phyloP scores from a whole-genome alignment of 2,888 invertebrate genomes.

The Oxytorus armatus region DNA sequence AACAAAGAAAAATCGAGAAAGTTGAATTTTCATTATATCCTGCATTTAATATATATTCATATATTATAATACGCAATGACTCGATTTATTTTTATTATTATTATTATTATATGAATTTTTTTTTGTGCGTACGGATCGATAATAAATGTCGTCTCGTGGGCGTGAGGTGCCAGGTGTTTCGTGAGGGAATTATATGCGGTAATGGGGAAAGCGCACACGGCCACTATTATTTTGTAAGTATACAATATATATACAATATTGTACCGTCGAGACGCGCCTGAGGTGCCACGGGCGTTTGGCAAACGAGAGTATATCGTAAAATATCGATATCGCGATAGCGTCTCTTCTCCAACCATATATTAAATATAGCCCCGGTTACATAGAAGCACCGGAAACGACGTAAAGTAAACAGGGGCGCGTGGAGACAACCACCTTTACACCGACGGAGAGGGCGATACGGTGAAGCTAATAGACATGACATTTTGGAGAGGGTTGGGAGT shows the following conservation, averaged over 20 bases:
- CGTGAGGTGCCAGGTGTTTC: conserved; percentile 43
- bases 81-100: no score
- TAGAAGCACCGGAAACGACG: conserved; percentile 19
- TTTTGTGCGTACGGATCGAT: background rate
- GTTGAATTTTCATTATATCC: background rate
- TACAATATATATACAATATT: conserved; percentile 43
- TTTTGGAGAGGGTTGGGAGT: background rate
- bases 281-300: conserved; percentile 14
- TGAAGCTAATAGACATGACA: conserved; percentile 32
- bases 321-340: conserved; percentile 56
- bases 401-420: conserved; percentile 31
- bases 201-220: conserved; percentile 47
- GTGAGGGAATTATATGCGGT: conserved; percentile 23
- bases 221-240: conserved; percentile 44
- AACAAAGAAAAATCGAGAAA: background rate
- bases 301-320: conserved; percentile 41
- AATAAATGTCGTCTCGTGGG: conserved; percentile 32
- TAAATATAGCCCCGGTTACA: conserved; percentile 2
- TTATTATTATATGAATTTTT: background rate
- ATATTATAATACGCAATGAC: no score
- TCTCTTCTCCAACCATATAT: conserved; percentile 32
- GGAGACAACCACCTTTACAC: conserved; percentile 13
- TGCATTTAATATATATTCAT: background rate
- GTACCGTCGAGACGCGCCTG: conserved; percentile 5
- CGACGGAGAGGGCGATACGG: background rate